Conservation (phyloP, 2,888 invertebrate genomes). For the Scelioninae gen. 1 region DNA sequence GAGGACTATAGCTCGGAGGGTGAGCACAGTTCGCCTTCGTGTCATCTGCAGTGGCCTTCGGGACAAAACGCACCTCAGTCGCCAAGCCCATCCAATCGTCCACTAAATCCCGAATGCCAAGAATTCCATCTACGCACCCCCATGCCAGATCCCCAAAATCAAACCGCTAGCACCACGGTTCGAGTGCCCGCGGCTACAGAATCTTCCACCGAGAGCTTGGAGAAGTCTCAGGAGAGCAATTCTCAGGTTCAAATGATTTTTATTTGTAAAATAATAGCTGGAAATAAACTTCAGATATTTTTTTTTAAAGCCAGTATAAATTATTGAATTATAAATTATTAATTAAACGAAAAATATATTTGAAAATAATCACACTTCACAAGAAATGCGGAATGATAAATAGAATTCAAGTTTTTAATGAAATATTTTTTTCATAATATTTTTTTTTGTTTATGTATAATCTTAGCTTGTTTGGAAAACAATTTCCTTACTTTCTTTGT, state of each 20-base stretch:
- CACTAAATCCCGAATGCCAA: constrained; percentile 82
- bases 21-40: constrained; percentile 75
- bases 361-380: too few species aligned
- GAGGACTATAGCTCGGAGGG: constrained; percentile 81
- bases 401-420: too few species aligned
- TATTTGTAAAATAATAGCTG: too few species aligned
- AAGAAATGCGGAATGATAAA: too few species aligned
- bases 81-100: constrained; percentile 72
- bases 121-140: constrained; percentile 78
- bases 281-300: too few species aligned
- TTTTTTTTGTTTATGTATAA: too few species aligned
- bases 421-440: too few species aligned
- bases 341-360: too few species aligned
- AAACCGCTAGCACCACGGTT: constrained; percentile 45
- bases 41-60: constrained; percentile 75
- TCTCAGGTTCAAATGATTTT: constrained; percentile 29
- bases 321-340: too few species aligned
- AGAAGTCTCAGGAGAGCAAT: constrained; percentile 55
- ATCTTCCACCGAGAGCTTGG: constrained; percentile 45
- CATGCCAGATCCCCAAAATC: constrained; percentile 44
- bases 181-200: constrained; percentile 26
- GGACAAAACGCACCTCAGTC: constrained; percentile 47
- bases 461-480: too few species aligned
- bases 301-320: too few species aligned
- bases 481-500: too few species aligned